Conservation (phyloP, 1,140 invertebrate genomes). For the Procambarus virginalis region DNA sequence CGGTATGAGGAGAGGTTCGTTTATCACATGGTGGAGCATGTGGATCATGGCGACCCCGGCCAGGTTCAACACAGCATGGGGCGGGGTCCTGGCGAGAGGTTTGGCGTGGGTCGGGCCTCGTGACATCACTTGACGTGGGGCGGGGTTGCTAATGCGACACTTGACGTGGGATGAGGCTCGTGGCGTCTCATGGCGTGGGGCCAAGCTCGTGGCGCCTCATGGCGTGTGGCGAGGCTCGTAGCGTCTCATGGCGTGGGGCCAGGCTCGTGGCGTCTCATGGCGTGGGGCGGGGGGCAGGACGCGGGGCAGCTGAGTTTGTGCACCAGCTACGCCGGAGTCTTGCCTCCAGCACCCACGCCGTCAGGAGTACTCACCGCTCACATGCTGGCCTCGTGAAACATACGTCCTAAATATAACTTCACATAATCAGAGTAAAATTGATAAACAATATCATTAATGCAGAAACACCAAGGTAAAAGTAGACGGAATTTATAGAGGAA, state of each 20-base stretch:
- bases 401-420: too few relatives aligned
- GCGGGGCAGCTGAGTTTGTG: conserved; percentile 37
- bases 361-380: background rate
- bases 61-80: background rate
- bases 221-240: background rate
- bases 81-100: background rate
- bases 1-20: too few relatives aligned
- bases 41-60: background rate
- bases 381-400: too few relatives aligned
- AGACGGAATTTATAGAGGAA: too few relatives aligned
- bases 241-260: background rate
- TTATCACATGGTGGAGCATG: background rate
- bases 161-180: too few relatives aligned
- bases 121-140: background rate
- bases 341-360: conserved; percentile 48
- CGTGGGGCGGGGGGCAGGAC: conserved; percentile 46
- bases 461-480: too few relatives aligned
- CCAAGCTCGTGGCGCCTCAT: background rate
- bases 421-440: too few relatives aligned
- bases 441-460: too few relatives aligned
- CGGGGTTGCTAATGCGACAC: background rate
- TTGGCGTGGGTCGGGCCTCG: background rate
- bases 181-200: background rate
- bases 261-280: background rate
- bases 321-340: conserved; percentile 60